Evolutionary conservation across 2,888 invertebrate genomes (phyloP), one percentile per base, ranked within the genome.

Genomic region (Lypha dubia): DNA sequence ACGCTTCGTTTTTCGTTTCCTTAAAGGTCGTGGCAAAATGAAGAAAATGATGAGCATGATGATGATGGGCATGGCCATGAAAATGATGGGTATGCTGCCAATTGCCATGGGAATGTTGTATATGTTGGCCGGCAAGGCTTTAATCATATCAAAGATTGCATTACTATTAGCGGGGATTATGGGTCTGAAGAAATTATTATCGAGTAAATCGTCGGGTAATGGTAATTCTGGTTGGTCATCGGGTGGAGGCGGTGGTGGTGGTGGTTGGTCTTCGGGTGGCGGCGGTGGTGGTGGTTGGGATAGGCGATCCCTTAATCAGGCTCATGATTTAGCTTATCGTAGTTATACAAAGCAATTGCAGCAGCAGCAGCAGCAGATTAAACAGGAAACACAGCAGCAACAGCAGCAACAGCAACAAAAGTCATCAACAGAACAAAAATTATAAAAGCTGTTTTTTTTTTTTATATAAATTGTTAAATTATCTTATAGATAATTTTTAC

Each of bases 21-120:
- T 82, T 82, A 71, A 93, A 95, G 95, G 96, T 88, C 95, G 96
- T 86, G 96, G 96, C 3, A 96, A 96, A 92, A 96, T 96, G 96
- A 97, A 97, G 94, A 96, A 96, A 89, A 97, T 97, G 96, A 96
- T 97, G 96, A 95, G 95, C 44, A 96, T 96, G 94, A 96, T 97
- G 96, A 96, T 96, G 95, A 96, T 96, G 96, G 96, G 96, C 7
- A 94, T 95, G 86, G 95, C 95, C 5, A 96, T 96, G 94, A 97
- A 97, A 92, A 95, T 97, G 94, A 95, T 95, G 22, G 96, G 96
- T 3, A 93, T 97, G 93, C 94, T 97, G 32, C 97, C 97, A 0
- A 90, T 97, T 3, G 96, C 95, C 8, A 96, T 97, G 88, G 96
- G 96, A 49, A 95, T 95, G 13, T 93, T 97, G 9, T 97, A 97